These are phyloP conservation scores for Rhamphomyia laevipes DNA, from an alignment of 2,888 invertebrate species.

Conservation along the genomic window DNA sequence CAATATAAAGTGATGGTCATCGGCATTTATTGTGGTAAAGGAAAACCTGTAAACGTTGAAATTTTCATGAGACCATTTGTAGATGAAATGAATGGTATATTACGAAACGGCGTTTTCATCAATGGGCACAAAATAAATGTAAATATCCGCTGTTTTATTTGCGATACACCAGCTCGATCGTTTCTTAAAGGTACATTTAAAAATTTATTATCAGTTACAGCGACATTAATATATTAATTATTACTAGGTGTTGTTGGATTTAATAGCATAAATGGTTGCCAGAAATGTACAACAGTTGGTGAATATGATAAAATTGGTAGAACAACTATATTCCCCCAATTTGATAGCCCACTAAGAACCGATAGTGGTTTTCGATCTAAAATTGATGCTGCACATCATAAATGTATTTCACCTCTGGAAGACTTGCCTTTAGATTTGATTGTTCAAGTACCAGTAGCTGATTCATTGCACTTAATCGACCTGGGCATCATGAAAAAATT, in stretches of 20 bases:
- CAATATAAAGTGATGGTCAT: neutral
- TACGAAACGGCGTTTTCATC: neutral
- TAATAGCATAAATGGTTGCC: neutral
- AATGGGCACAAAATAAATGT: neutral
- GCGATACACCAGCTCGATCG: neutral
- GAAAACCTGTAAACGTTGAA: neutral
- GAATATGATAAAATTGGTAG: neutral
- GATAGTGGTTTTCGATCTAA: neutral
- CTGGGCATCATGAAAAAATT: too few relatives aligned
- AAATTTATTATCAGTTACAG: too few relatives aligned
- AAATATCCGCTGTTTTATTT: neutral
- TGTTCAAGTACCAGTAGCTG: neutral
- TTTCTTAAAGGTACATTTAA: neutral
- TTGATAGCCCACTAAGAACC: neutral
- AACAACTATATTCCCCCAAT: neutral
- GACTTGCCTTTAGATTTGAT: neutral
- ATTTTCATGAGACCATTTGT: neutral
- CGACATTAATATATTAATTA: too few relatives aligned
- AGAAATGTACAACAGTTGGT: neutral
- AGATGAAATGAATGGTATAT: neutral
- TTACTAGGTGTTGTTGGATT: neutral
- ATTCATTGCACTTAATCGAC: slow-evolving; percentile 4
- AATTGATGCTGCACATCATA: slow-evolving; percentile 1
- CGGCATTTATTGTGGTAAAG: too few relatives aligned
- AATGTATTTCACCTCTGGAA: neutral